These are phyloP conservation scores for Ceyx cyanopectus DNA, from an alignment of 2,113 vertebrate species.

Conservation along the genomic window DNA sequence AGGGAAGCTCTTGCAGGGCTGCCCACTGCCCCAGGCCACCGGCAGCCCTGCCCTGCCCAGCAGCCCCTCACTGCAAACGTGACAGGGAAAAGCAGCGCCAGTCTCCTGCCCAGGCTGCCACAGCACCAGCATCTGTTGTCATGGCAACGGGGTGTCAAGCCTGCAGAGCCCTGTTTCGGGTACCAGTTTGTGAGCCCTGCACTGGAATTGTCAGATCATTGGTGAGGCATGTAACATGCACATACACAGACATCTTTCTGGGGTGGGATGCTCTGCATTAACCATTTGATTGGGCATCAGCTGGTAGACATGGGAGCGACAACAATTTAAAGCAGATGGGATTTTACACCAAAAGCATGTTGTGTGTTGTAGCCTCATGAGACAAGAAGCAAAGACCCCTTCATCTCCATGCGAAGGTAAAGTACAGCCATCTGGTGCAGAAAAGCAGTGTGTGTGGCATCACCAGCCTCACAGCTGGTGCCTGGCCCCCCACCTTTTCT, in stretches of 20 bases:
- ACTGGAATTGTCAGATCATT: background rate
- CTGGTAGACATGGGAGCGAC: background rate
- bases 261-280: background rate
- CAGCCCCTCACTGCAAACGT: background rate
- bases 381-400: slow-evolving; percentile 11
- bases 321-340: background rate
- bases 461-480: background rate
- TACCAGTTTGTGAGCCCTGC: slow-evolving; percentile 8
- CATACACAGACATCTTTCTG: background rate
- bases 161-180: slow-evolving; percentile 25
- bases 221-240: background rate
- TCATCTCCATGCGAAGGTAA: accelerated
- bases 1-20: background rate
- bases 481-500: background rate
- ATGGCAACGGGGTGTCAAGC: slow-evolving; percentile 37
- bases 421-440: background rate
- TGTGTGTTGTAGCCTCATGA: background rate
- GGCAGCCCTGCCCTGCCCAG: background rate
- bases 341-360: slow-evolving; percentile 19
- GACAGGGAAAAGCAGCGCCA: background rate
- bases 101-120: slow-evolving; percentile 18
- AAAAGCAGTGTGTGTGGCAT: background rate
- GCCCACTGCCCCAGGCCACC: accelerated
- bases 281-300: background rate
- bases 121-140: slow-evolving; percentile 28